Conservation (phyloP, 2,113 vertebrate species). For the Lutjanus erythropterus region DNA sequence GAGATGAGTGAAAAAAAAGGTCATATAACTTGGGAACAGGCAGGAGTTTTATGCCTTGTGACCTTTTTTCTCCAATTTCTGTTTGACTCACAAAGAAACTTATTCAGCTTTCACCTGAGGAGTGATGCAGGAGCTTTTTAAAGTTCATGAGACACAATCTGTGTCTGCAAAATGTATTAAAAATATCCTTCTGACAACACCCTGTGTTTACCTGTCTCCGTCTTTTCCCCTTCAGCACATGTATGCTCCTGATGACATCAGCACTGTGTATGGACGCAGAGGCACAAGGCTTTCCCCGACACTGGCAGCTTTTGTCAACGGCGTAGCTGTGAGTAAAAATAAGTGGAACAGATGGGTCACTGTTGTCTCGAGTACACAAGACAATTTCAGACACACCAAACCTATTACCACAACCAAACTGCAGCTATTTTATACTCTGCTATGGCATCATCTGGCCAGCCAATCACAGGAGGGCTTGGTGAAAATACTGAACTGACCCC, state of each 20-base stretch:
- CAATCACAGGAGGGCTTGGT: constrained; percentile 5
- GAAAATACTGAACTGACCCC: constrained; percentile 10
- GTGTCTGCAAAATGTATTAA: neutral
- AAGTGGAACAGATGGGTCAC: constrained; percentile 33
- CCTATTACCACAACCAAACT: neutral
- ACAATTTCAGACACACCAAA: neutral
- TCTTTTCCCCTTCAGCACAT: constrained; percentile 80
- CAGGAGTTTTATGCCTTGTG: neutral
- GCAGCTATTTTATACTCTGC: neutral
- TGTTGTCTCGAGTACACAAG: neutral
- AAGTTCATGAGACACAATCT: constrained; percentile 12
- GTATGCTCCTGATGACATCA: constrained; percentile 84
- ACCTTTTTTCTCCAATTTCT: constrained; percentile 12
- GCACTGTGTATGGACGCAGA: constrained; percentile 87
- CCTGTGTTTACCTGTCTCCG: constrained; percentile 35
- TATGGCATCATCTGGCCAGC: neutral
- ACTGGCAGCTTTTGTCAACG: constrained; percentile 90
- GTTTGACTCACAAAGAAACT: constrained; percentile 35
- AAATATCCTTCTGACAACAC: neutral
- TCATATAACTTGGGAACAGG: neutral
- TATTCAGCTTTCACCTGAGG: constrained; percentile 23
- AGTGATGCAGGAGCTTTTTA: constrained; percentile 3
- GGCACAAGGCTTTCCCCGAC: constrained; percentile 86
- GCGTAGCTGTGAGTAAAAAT: constrained; percentile 89
- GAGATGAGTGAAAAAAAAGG: constrained; percentile 1